Percentiles rank a stretch among this genome's conserved stretches.
Evolutionary conservation across 2,888 invertebrate species (phyloP).

Genomic region (Catocala sponsa): DNA sequence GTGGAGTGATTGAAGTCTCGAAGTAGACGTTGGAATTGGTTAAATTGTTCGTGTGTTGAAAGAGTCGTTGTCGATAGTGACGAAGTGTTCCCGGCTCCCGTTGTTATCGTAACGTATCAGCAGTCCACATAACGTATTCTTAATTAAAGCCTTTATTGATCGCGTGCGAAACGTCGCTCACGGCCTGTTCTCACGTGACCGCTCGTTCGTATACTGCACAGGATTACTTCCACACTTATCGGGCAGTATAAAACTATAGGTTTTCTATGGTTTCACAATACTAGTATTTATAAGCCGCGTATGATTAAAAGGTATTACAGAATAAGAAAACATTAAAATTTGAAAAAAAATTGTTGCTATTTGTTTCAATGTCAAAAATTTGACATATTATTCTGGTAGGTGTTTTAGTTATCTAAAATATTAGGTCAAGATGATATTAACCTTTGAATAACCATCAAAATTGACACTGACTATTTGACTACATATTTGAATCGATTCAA

Average conservation of each 20-base stretch:
- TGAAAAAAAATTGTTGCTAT: too few species aligned
- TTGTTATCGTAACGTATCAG: slow-evolving; percentile 58
- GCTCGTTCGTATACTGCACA: slow-evolving; percentile 6
- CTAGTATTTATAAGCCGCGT: too few species aligned
- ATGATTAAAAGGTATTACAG: too few species aligned
- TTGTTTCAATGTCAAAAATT: too few species aligned
- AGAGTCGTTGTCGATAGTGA: slow-evolving; percentile 43
- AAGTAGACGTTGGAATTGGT: slow-evolving; percentile 47
- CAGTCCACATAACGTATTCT: slow-evolving; percentile 54
- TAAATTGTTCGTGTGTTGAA: slow-evolving; percentile 40
- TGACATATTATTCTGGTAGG: too few species aligned
- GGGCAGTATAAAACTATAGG: background rate
- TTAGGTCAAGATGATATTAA: too few species aligned
- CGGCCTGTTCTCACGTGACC: slow-evolving; percentile 37
- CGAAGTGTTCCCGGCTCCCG: slow-evolving; percentile 30
- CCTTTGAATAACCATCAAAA: too few species aligned
- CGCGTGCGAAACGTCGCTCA: slow-evolving; percentile 55
- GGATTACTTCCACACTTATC: slow-evolving; percentile 4
- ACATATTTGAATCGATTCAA: too few species aligned
- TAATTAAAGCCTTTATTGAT: slow-evolving; percentile 71
- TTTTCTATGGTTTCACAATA: background rate
- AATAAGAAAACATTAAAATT: too few species aligned
- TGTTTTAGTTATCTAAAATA: too few species aligned
- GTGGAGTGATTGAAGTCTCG: slow-evolving; percentile 34
- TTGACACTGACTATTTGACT: too few species aligned